Conservation (phyloP, 2,113 vertebrate genomes). For the Notarius quadriscutis region DNA sequence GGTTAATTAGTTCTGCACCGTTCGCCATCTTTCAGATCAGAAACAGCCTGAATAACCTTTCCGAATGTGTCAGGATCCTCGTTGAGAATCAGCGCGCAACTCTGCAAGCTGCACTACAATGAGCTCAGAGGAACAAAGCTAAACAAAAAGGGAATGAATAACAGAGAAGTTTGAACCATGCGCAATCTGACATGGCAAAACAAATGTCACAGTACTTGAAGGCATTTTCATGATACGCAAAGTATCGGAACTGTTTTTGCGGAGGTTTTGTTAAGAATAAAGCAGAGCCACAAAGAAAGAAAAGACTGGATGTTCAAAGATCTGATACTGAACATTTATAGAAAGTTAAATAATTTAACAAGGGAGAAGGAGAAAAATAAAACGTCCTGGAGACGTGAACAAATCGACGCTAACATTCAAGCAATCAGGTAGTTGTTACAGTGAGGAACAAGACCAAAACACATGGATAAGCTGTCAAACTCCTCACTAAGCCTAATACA, state of each 20-base stretch:
- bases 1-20: constrained; percentile 40
- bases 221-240: not conserved
- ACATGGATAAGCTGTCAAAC: not conserved
- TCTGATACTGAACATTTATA: not conserved
- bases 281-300: no score
- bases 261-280: not conserved
- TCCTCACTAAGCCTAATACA: not conserved
- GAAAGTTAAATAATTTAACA: not conserved
- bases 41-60: constrained; percentile 1
- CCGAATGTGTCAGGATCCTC: not conserved
- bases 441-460: not conserved
- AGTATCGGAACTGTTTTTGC: not conserved
- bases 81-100: not conserved
- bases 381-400: not conserved
- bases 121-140: constrained; percentile 1
- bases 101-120: not conserved
- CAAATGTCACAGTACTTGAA: not conserved
- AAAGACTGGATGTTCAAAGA: not conserved
- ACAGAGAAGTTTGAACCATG: not conserved
- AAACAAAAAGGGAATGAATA: constrained; percentile 25
- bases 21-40: not conserved
- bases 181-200: not conserved
- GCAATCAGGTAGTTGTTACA: not conserved
- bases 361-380: not conserved
- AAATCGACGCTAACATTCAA: not conserved